These are phyloP conservation scores for Aleadryas rufinucha DNA, from an alignment of 2,113 vertebrate genomes.

Conservation along the genomic window DNA sequence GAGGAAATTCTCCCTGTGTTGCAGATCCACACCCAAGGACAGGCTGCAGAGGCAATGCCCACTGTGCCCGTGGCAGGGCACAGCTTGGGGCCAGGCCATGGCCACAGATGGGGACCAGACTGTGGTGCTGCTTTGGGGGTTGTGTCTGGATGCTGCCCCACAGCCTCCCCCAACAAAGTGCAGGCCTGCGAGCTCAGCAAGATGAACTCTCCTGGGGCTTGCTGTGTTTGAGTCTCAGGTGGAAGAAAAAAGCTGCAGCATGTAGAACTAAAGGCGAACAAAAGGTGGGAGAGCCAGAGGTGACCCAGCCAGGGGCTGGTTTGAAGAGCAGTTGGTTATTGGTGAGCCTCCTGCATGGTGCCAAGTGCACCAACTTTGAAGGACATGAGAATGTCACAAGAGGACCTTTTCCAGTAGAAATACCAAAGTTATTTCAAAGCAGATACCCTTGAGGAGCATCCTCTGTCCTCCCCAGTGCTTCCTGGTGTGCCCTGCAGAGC, in stretches of 20 bases:
- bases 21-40: neutral
- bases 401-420: neutral
- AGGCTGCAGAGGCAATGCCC: neutral
- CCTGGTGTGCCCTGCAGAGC: neutral
- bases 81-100: too few relatives aligned
- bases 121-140: neutral
- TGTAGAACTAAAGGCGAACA: neutral
- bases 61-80: rapidly evolving
- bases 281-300: neutral
- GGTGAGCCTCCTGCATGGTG: rapidly evolving
- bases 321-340: neutral
- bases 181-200: neutral
- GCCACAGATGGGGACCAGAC: too few relatives aligned
- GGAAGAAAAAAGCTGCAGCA: neutral
- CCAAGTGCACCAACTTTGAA: neutral
- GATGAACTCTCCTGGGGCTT: neutral
- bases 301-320: neutral
- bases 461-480: neutral
- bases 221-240: neutral
- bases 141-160: neutral
- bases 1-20: neutral
- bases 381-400: neutral
- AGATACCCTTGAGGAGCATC: neutral
- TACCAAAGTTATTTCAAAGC: neutral
- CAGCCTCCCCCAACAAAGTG: neutral